Evolutionary conservation across 2,888 invertebrate species (phyloP), one percentile per base, ranked within the genome.

Genomic region (Caenorhabditis imperialis): DNA sequence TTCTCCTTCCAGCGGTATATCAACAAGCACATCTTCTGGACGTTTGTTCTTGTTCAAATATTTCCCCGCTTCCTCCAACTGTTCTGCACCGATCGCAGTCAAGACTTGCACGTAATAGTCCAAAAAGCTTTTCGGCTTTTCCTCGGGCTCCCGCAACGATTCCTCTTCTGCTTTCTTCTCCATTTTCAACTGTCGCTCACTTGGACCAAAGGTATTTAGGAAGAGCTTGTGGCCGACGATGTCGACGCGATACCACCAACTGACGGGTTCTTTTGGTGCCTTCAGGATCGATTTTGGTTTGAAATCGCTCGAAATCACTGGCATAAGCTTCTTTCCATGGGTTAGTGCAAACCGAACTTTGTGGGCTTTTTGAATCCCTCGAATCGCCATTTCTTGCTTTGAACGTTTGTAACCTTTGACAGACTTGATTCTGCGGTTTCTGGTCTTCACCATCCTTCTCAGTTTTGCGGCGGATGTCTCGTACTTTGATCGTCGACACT

Each of bases 261-360:
- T 22, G 6, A 37, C n/a, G 1, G 50, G 27, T 8, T 47, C 42
- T 12, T 57, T 57, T 16, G 57, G 57, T 2, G 35, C 18, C 25
- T 67, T 67, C 22, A 67, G 37, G 37, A 67, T 67, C 2, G 67
- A 67, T 25, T 57, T 67, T 1, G 51, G 50, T 8, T 57, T 33
- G 37, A 58, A 57, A 12, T 57, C 37, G 8, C 7, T 45, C 2
- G 44, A 3, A 5, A 57, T 4, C 1, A 45, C 23, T 16, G 57
- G 25, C n/a, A 51, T 27, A 44, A 57, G 16, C 7, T 18, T 23
- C 20, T 37, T 57, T 2, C 51, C 45, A 44, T 50, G 8, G 18
- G 25, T 10, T 42, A 42, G 48, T 10, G 44, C 35, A 35, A 51
- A 67, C 3, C 50, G 42, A 18, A 67, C 57, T 51, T 58, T 67